phyloP scores from a whole-genome alignment of 2,113 vertebrate species.

The Manacus vitellinus region DNA sequence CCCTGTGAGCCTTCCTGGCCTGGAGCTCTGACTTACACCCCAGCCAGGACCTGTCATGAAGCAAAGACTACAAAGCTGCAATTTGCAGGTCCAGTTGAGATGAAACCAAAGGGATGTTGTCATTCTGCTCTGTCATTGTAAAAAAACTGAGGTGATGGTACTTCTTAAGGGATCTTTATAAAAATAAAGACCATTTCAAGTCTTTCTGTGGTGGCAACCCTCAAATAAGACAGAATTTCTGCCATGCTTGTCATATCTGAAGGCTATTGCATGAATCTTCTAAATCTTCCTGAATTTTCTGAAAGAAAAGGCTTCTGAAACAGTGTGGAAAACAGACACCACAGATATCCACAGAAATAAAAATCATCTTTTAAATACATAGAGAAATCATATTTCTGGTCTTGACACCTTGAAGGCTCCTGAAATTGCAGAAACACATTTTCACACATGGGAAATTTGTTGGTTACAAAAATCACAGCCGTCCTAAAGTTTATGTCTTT shows the following conservation, averaged over 20 bases:
- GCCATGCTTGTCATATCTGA: rapidly evolving
- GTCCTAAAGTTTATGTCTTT: not conserved
- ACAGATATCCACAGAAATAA: not conserved
- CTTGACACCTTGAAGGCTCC: not conserved
- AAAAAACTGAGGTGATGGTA: not conserved
- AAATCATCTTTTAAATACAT: not conserved
- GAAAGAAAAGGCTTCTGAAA: not conserved
- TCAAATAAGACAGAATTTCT: not conserved
- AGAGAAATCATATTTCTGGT: not conserved
- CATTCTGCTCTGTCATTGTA: not conserved
- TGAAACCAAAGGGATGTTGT: not conserved
- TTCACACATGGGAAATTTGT: not conserved
- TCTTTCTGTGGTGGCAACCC: not conserved
- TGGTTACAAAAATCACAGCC: not conserved
- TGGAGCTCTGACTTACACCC: not conserved
- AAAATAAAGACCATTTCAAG: not conserved
- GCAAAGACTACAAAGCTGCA: not conserved
- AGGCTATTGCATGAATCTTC: not conserved
- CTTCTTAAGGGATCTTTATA: not conserved
- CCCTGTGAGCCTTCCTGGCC: constrained; percentile 15
- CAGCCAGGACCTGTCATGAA: not conserved
- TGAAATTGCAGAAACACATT: not conserved
- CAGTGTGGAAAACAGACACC: not conserved
- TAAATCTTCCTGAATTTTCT: too few relatives aligned
- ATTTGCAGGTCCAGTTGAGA: not conserved